phyloP scores from a whole-genome alignment of 2,888 invertebrate species.

The Conops quadrifasciatus region DNA sequence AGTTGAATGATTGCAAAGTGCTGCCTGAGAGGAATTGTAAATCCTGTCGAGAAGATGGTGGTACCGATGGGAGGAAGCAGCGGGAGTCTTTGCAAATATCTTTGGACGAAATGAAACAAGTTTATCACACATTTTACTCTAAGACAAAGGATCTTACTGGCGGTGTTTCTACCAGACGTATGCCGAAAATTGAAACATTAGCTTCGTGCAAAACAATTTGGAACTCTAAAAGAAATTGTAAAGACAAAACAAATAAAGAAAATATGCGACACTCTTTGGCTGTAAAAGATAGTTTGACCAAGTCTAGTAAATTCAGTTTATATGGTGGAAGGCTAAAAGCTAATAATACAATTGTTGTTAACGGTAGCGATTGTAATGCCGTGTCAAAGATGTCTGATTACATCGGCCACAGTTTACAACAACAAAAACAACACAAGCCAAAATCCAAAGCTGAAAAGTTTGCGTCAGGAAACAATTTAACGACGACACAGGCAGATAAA shows the following conservation, averaged over 20 bases:
- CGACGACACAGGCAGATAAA: slow-evolving; percentile 66
- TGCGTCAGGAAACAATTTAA: slow-evolving; percentile 47
- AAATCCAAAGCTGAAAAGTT: slow-evolving; percentile 30
- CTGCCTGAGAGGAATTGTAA: slow-evolving; percentile 47
- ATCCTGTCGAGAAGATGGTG: slow-evolving; percentile 61
- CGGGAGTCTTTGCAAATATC: slow-evolving; percentile 85
- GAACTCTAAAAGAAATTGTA: slow-evolving; percentile 43
- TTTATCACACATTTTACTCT: slow-evolving; percentile 82
- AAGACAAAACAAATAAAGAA: slow-evolving; percentile 19
- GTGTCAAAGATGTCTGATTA: slow-evolving; percentile 45
- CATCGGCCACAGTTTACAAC: slow-evolving; percentile 29
- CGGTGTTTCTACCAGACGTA: slow-evolving; percentile 53
- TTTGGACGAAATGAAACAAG: slow-evolving; percentile 83
- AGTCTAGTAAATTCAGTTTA: slow-evolving; percentile 40
- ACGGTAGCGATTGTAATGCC: slow-evolving; percentile 43
- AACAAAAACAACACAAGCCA: slow-evolving; percentile 31
- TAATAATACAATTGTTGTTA: slow-evolving; percentile 47
- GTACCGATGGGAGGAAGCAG: slow-evolving; percentile 68
- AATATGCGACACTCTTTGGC: neutral
- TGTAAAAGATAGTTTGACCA: neutral
- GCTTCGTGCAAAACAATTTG: slow-evolving; percentile 59
- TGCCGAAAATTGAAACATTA: slow-evolving; percentile 52
- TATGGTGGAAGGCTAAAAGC: slow-evolving; percentile 49
- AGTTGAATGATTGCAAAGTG: slow-evolving; percentile 12
- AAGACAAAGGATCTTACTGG: slow-evolving; percentile 69